Evolutionary conservation across 2,888 invertebrate genomes (phyloP), one percentile per base, ranked within the genome.

Genomic region (Leucoptera coffeella): DNA sequence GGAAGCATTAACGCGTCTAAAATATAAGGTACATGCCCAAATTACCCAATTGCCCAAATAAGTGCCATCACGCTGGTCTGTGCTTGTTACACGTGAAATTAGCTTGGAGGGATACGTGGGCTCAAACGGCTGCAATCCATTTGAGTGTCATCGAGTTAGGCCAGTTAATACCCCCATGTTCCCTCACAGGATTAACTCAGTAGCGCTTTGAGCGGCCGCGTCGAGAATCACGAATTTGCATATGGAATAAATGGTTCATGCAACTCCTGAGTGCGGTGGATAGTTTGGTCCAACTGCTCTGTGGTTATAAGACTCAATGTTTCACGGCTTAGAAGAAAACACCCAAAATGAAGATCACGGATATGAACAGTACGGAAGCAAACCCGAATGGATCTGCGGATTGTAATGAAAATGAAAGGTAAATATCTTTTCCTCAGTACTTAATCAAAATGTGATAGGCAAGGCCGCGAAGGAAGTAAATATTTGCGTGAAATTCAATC

Each of bases 61-160:
- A n/a, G n/a, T n/a, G n/a, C n/a, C n/a, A n/a, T n/a, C n/a, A n/a
- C n/a, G n/a, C n/a, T n/a, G n/a, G n/a, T n/a, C n/a, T n/a, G n/a
- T n/a, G n/a, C n/a, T n/a, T n/a, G n/a, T n/a, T n/a, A n/a, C n/a
- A n/a, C n/a, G n/a, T n/a, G n/a, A n/a, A n/a, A n/a, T n/a, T n/a
- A n/a, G n/a, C n/a, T n/a, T 17, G 17, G 6, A 17, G 17, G 17
- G 58, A 57, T 53, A 58, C 46, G 51, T 45, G 37, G 45, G 42
- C 47, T 47, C 42, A 61, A 61, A 64, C 65, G 62, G 59, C 51
- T 42, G 60, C 60, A 61, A 60, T 59, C 51, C 56, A 50, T 41
- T 32, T 42, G 40, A 43, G 50, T 44, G 46, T 50, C 54, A 57
- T 53, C 47, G 47, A 54, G 56, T 61, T 59, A 57, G 49, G 45